phyloP scores from a whole-genome alignment of 2,888 invertebrate genomes.

The Andrena hattorfiana region DNA sequence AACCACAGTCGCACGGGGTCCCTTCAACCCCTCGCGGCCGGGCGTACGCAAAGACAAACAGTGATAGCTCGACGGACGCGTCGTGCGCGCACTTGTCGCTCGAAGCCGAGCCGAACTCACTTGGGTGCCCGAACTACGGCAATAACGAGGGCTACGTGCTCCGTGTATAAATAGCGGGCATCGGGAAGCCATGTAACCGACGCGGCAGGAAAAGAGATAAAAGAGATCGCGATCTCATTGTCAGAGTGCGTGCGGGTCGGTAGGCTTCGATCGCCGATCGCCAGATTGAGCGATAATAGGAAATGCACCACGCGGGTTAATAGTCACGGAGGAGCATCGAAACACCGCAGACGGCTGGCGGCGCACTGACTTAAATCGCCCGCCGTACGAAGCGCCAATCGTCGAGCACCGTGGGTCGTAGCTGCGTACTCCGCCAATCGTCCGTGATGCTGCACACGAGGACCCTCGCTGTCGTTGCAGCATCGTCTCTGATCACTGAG shows the following conservation, averaged over 20 bases:
- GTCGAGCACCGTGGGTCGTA: conserved; percentile 27
- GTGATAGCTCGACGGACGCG: conserved; percentile 5
- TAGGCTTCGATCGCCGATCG: conserved; percentile 6
- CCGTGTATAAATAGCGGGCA: conserved; percentile 49
- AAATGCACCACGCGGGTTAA: not conserved
- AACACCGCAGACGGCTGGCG: not conserved
- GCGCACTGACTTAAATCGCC: conserved; percentile 51
- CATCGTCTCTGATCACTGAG: conserved; percentile 54
- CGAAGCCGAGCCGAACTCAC: conserved; percentile 36
- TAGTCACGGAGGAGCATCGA: conserved; percentile 2
- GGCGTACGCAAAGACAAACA: conserved; percentile 4
- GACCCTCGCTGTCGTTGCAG: conserved; percentile 57
- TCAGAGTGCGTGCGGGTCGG: conserved; percentile 31
- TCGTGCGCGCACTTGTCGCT: conserved; percentile 34
- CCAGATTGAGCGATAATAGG: not conserved
- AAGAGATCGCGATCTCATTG: conserved; percentile 5
- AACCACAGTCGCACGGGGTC: conserved; percentile 2
- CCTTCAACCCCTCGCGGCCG: conserved; percentile 27
- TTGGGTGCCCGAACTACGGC: conserved; percentile 25
- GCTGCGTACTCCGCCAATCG: conserved; percentile 64
- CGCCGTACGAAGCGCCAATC: conserved; percentile 66
- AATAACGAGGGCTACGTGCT: not conserved
- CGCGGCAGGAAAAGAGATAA: conserved; percentile 18
- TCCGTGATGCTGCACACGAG: conserved; percentile 77
- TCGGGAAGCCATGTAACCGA: not conserved